Evolutionary conservation across 2,888 invertebrate genomes (phyloP), one percentile per base, ranked within the genome.

Genomic region (Drosophila mimica): DNA sequence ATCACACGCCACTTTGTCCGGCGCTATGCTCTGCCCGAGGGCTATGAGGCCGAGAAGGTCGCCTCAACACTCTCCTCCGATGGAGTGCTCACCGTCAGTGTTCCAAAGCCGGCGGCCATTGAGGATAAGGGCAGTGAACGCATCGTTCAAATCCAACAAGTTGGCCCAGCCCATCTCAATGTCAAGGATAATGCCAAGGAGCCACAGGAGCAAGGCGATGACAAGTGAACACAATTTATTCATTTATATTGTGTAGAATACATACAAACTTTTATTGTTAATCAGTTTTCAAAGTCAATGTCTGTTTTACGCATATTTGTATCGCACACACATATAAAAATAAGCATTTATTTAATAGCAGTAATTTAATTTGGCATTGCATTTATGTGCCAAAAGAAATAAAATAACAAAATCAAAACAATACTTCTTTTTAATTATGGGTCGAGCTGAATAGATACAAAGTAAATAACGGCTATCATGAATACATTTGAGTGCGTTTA

Each of bases 1-100:
- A 95, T 98, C 70, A 96, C 97, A 9, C 94, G 97, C 49, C 97
- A 97, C 92, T 97, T 98, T 92, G 94, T 94, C 5, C 94, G 97
- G 67, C 94, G 94, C 69, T 96, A 96, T 91, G 93, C 95, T 81
- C 92, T 96, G n/a, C 96, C 96, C 6, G 93, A 94, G 49, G 95
- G 95, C 49, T 95, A 95, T 82, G 96, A 97, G 70, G 94, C 95
- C 5, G 94, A 95, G 7, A 95, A 96, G 81, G 95, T 98, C 4
- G 94, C 95, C 65, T 97, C 97, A 68, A 95, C 95, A 7, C 93
- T 98, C 36, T 97, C 97, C 9, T 96, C 97, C 0, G 97, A 97
- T 90, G 97, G 97, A 2, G 95, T 97, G 52, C 94, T 97, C 40
- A 96, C 96, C 0, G 95, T 97, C 59, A 95, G 95, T 8, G 96